A percentile compares a stretch with the other conserved stretches of the same genome.
Conservation (phyloP, 2,888 invertebrate species). For the Trilocha varians region DNA sequence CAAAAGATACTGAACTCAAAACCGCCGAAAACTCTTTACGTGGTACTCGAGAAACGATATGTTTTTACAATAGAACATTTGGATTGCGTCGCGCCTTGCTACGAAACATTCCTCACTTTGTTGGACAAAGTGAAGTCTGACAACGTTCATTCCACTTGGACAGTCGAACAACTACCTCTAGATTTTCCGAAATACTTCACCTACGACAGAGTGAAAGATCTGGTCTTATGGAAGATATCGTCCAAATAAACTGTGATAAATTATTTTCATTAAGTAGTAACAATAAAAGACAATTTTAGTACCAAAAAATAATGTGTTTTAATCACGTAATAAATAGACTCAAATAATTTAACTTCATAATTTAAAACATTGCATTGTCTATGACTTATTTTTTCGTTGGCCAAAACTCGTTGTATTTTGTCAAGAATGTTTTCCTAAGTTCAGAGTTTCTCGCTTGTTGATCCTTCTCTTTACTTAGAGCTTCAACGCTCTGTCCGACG, state of each 20-base stretch:
- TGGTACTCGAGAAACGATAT: constrained; percentile 89
- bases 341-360: neutral
- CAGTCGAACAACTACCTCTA: constrained; percentile 74
- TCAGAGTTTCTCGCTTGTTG: constrained; percentile 77
- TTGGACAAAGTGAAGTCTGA: constrained; percentile 64
- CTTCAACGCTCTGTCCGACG: constrained; percentile 71
- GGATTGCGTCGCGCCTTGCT: constrained; percentile 89
- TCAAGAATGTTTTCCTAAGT: constrained; percentile 70
- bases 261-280: neutral
- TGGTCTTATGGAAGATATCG: constrained; percentile 82
- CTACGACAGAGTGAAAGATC: constrained; percentile 84
- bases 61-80: constrained; percentile 87
- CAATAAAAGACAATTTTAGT: neutral
- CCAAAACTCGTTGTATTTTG: constrained; percentile 66
- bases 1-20: constrained; percentile 76
- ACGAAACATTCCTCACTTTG: constrained; percentile 83
- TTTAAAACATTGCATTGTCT: neutral
- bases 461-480: constrained; percentile 76
- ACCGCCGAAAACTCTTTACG: constrained; percentile 76
- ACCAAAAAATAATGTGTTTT: neutral
- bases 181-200: constrained; percentile 87
- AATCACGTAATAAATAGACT: neutral
- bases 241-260: constrained; percentile 42
- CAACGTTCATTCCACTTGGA: constrained; percentile 64
- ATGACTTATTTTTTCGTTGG: constrained; percentile 50